Evolutionary conservation across 2,888 invertebrate species (phyloP).

Genomic region (Drosophila ustulata): DNA sequence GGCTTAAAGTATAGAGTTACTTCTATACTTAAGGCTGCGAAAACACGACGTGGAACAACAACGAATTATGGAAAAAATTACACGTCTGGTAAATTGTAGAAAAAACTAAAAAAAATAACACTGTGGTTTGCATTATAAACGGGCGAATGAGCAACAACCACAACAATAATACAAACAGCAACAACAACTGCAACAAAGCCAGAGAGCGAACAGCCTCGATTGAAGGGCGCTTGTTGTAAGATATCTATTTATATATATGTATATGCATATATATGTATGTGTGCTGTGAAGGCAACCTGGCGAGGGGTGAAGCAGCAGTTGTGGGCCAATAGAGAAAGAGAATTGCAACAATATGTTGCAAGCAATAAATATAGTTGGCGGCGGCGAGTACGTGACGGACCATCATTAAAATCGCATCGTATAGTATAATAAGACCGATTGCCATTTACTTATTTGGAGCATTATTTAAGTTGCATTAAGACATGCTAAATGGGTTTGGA

Average conservation of each 20-base stretch:
- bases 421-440: constrained; percentile 68
- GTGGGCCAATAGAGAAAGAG: constrained; percentile 21
- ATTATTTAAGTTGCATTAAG: constrained; percentile 76
- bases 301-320: constrained; percentile 1
- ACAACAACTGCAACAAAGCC: constrained; percentile 21
- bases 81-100: constrained; percentile 40
- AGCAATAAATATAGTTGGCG: background rate
- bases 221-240: constrained; percentile 63
- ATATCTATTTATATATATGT: constrained; percentile 30
- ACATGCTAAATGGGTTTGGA: constrained; percentile 78
- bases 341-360: constrained; percentile 23
- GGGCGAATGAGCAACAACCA: constrained; percentile 71
- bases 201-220: constrained; percentile 56
- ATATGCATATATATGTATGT: too few relatives aligned
- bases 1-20: constrained; percentile 61
- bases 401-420: constrained; percentile 61
- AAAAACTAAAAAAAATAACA: constrained; percentile 41
- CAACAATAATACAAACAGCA: constrained; percentile 34
- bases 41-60: constrained; percentile 7
- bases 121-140: constrained; percentile 76
- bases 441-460: constrained; percentile 78
- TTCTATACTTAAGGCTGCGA: constrained; percentile 32
- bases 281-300: background rate
- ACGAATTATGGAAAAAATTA: constrained; percentile 50
- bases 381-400: constrained; percentile 34